phyloP scores from a whole-genome alignment of 2,113 vertebrate species.

The Colaptes auratus region DNA sequence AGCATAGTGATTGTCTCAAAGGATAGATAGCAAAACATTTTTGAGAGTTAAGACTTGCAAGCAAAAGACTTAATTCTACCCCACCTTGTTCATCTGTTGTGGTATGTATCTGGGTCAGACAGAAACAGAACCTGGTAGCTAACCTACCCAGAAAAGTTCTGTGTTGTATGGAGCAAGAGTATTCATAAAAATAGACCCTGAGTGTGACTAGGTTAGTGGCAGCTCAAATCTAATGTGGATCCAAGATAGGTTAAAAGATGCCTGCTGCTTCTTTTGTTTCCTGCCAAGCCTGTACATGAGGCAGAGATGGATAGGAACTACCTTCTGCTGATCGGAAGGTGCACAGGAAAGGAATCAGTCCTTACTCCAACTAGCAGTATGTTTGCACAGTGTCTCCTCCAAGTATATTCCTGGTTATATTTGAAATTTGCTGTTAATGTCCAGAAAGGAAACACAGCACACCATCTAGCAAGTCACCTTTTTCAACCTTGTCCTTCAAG shows the following conservation, averaged over 20 bases:
- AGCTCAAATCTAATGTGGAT: background rate
- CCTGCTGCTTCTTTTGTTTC: background rate
- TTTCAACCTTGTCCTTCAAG: background rate
- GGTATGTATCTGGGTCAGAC: background rate
- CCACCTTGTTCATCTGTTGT: background rate
- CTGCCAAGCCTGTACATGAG: background rate
- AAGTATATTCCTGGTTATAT: background rate
- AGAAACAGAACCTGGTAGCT: background rate
- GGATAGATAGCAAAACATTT: background rate
- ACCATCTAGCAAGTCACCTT: background rate
- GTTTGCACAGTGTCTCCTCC: background rate
- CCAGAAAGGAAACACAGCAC: background rate
- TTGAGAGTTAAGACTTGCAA: background rate
- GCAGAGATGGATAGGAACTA: background rate
- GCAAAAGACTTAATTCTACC: background rate
- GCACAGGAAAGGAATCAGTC: background rate
- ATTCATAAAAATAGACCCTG: background rate
- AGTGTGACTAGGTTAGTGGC: background rate
- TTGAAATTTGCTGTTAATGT: background rate
- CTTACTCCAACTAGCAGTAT: background rate
- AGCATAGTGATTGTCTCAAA: background rate
- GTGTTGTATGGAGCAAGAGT: background rate
- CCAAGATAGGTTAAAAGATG: fast-evolving
- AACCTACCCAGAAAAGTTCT: background rate
- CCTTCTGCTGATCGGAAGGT: background rate